These are phyloP conservation scores for Eupithecia centaureata DNA, from an alignment of 2,888 invertebrate species.

Conservation along the genomic window DNA sequence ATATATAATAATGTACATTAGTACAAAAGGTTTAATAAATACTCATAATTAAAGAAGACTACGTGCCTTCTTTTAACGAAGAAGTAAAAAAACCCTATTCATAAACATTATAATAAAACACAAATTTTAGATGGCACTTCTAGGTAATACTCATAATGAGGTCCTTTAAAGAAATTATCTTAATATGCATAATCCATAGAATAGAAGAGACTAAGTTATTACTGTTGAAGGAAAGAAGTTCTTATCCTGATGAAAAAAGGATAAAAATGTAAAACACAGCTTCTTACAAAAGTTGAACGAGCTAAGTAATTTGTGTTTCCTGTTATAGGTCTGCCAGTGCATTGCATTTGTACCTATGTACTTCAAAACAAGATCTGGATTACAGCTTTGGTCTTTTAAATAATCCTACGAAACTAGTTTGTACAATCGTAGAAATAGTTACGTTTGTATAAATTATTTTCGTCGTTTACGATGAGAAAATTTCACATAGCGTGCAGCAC, in stretches of 20 bases:
- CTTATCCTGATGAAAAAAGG: not conserved
- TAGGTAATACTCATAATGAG: not conserved
- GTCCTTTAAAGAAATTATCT: not conserved
- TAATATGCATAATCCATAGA: not conserved
- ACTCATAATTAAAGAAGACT: not conserved
- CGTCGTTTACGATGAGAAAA: not conserved
- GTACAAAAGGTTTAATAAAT: no score
- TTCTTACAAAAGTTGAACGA: not conserved
- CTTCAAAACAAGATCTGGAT: not conserved
- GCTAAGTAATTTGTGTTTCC: constrained; percentile 5
- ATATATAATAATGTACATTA: no score
- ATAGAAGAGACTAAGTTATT: not conserved
- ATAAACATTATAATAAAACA: not conserved
- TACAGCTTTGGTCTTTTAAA: not conserved
- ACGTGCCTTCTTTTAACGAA: no score
- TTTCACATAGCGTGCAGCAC: not conserved
- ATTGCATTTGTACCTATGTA: not conserved
- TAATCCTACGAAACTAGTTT: not conserved
- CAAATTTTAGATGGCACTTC: not conserved
- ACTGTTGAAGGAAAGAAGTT: not conserved
- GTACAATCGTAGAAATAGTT: no score
- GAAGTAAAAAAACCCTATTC: no score
- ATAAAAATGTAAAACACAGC: not conserved
- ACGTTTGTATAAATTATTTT: no score
- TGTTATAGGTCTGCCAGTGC: not conserved